Conservation (phyloP, 2,797 vertebrate genomes). For the Megalops cyprinoides region DNA sequence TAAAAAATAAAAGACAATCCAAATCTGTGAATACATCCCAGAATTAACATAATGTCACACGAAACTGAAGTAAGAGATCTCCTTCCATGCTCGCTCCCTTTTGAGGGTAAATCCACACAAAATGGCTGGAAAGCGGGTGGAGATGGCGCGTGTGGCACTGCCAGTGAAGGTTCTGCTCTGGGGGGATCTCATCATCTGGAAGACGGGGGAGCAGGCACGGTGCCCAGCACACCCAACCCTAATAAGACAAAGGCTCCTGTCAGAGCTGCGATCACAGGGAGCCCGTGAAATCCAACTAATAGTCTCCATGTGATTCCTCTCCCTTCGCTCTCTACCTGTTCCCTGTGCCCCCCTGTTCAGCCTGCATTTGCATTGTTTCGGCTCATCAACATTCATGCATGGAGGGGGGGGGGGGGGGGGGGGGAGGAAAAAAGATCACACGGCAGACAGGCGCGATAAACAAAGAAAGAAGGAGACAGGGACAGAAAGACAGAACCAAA, state of each 20-base stretch:
- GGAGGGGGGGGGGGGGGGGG: background rate
- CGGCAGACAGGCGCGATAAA: conserved; percentile 25
- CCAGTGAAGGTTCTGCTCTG: background rate
- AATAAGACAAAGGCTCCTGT: conserved; percentile 65
- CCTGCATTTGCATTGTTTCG: conserved; percentile 69
- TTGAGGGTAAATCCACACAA: background rate
- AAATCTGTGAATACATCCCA: too few relatives aligned
- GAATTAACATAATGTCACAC: too few relatives aligned
- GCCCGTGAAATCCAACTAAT: conserved; percentile 78
- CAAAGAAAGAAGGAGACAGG: conserved; percentile 40
- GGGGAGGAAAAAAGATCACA: conserved; percentile 46
- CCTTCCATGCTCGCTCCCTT: background rate
- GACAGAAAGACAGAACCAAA: conserved; percentile 5
- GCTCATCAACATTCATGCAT: conserved; percentile 70
- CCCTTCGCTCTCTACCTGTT: conserved; percentile 62
- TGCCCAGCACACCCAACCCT: conserved; percentile 55
- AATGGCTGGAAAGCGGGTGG: background rate
- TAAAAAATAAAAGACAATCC: too few relatives aligned
- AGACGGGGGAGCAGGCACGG: background rate
- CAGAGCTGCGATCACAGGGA: conserved; percentile 69
- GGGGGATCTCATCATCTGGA: background rate
- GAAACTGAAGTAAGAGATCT: too few relatives aligned
- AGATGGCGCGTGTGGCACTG: background rate
- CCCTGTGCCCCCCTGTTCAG: conserved; percentile 49
- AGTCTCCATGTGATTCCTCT: conserved; percentile 71